Base-by-base conservation (phyloP, 2,888 invertebrate species). In the Thymelicus sylvestris region DNA sequence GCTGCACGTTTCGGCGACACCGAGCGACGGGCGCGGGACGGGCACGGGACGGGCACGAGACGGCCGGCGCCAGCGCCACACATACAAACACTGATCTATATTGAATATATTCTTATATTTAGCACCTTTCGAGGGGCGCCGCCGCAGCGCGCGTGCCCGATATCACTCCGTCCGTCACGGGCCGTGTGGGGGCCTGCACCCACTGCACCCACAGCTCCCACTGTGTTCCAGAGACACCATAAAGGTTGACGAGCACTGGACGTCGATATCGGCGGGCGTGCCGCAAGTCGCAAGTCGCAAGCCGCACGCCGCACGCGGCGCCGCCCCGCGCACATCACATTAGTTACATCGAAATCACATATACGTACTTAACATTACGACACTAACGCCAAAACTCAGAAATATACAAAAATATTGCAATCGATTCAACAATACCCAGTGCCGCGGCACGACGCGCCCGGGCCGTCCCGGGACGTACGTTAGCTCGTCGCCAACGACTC, bases 111-210 rank as follows among this genome's bases (percentile, higher is more conserved):
- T 78, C 80, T 80, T 81, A 82, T 74, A 81, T 71, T 77, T 84
- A 86, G 86, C 86, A 85, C 86, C 86, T 79, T 74, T 75, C 74
- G 74, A 73, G 74, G 75, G 76, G 66, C 77, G 60, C 15, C 59
- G 64, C 47, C 69, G 15, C 39, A 47, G 57, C 52, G 50, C n/a
- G n/a, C 52, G 15, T 13, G 63, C 31, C 62, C 62, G 55, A 24
- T 57, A 41, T 10, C 15, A 39, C n/a, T 13, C 0, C 10, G 50
- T 7, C 24, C 7, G 64, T 10, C 38, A 2, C 44, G 62, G 24
- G 19, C 13, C 41, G 15, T 44, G 61, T 6, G 19, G 31, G 31
- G 31, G 31, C 3, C 31, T 5, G 19, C 31, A 31, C 31, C 3
- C 31, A 0, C 31, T 31, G 31, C 31, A 31, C 31, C 3, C 31